Conservation (phyloP, 35 echinoderm and acorn worm species). For the Ophioderma brevispina region DNA sequence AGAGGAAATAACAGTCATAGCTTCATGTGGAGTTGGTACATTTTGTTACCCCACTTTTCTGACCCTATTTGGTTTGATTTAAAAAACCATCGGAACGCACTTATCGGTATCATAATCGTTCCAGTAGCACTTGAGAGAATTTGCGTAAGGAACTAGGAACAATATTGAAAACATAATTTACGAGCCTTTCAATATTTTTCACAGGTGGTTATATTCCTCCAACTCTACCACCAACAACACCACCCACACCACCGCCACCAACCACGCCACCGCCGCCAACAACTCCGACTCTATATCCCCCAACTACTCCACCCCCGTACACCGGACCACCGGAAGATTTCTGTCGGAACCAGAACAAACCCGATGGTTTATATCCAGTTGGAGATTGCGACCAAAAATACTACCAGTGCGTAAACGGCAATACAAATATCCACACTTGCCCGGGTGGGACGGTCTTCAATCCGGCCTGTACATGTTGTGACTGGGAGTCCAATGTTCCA, state of each 20-base stretch:
- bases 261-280: neutral
- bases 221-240: neutral
- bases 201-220: neutral
- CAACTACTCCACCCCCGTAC: neutral
- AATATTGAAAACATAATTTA: too few species aligned
- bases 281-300: neutral
- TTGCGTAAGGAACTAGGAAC: too few species aligned
- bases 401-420: conserved; percentile 16
- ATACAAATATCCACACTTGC: neutral
- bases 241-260: neutral
- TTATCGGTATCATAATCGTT: too few species aligned
- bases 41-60: too few species aligned
- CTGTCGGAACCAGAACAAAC: conserved; percentile 10
- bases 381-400: neutral
- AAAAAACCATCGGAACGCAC: too few species aligned
- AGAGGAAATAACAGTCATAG: too few species aligned
- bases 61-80: too few species aligned
- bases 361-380: conserved; percentile 17
- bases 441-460: conserved; percentile 32
- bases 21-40: too few species aligned
- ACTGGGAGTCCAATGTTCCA: conserved; percentile 36
- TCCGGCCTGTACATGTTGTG: conserved; percentile 25
- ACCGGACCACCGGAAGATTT: neutral
- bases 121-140: too few species aligned
- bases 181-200: too few species aligned